phyloP scores from a whole-genome alignment of 2,888 invertebrate species.

The Neoscelio sp. region DNA sequence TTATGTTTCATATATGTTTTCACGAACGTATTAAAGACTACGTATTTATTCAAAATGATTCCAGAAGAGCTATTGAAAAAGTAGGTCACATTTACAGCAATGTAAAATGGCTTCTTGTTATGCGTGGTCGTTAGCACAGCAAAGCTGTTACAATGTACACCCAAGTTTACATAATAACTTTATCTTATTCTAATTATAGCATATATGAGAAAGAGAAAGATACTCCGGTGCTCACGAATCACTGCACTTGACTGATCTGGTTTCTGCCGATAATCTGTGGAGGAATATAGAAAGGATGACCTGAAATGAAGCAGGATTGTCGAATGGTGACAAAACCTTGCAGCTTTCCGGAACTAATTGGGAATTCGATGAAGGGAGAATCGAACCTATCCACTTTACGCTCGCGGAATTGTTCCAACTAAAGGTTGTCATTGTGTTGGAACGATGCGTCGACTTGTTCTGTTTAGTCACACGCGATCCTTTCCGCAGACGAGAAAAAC shows the following conservation, averaged over 20 bases:
- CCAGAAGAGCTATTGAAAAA: slow-evolving; percentile 52
- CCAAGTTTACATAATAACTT: too few species aligned
- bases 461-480: slow-evolving; percentile 76
- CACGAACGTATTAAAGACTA: too few species aligned
- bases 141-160: slow-evolving; percentile 55
- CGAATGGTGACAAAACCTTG: slow-evolving; percentile 68
- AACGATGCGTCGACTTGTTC: slow-evolving; percentile 64
- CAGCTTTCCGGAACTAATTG: slow-evolving; percentile 78
- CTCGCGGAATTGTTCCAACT: slow-evolving; percentile 22
- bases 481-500: slow-evolving; percentile 70
- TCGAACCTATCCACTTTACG: slow-evolving; percentile 46
- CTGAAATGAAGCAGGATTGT: slow-evolving; percentile 22
- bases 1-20: too few species aligned
- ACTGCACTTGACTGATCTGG: slow-evolving; percentile 57
- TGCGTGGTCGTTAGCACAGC: slow-evolving; percentile 45
- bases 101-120: slow-evolving; percentile 38
- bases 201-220: too few species aligned
- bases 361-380: slow-evolving; percentile 70
- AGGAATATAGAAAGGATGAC: not conserved
- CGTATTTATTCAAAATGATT: too few species aligned
- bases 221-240: too few species aligned
- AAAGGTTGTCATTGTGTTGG: slow-evolving; percentile 64
- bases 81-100: slow-evolving; percentile 47
- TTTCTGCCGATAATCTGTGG: slow-evolving; percentile 40
- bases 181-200: too few species aligned